A percentile compares a stretch with the other conserved stretches of the same genome.
Conservation (phyloP, 2,888 invertebrate species). For the Acronicta aceris region DNA sequence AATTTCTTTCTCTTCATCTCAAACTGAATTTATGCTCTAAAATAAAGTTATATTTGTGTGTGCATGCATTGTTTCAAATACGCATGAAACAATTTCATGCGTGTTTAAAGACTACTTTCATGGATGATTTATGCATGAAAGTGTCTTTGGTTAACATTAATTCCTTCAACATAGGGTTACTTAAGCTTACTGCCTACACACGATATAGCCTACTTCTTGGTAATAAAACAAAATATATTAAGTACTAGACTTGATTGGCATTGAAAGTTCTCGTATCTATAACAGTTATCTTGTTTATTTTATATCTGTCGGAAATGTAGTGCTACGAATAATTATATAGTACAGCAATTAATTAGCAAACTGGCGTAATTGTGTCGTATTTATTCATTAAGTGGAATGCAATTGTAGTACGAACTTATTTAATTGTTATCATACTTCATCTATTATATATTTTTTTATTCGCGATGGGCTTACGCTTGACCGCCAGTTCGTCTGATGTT, state of each 20-base stretch:
- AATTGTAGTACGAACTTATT: constrained; percentile 2
- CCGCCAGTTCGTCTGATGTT: no score
- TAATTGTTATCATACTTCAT: no score
- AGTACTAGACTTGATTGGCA: constrained; percentile 14
- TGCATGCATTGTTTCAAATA: neutral
- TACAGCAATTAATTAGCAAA: constrained; percentile 22
- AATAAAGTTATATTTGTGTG: no score
- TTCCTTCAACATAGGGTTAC: neutral
- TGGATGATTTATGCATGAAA: neutral
- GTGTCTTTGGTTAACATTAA: neutral
- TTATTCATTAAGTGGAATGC: constrained; percentile 20
- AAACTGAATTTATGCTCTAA: no score
- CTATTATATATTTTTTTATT: no score
- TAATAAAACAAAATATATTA: neutral
- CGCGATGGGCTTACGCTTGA: no score
- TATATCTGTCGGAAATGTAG: constrained; percentile 19
- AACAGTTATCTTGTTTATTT: constrained; percentile 10
- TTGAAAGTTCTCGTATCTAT: constrained; percentile 2
- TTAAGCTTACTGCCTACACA: neutral
- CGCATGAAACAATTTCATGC: no score
- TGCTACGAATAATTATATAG: constrained; percentile 31
- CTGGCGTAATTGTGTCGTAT: constrained; percentile 18
- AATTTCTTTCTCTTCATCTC: no score
- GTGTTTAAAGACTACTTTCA: no score
- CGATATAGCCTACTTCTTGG: neutral